Conservation (phyloP, 2,113 vertebrate species). For the Barbus barbus region DNA sequence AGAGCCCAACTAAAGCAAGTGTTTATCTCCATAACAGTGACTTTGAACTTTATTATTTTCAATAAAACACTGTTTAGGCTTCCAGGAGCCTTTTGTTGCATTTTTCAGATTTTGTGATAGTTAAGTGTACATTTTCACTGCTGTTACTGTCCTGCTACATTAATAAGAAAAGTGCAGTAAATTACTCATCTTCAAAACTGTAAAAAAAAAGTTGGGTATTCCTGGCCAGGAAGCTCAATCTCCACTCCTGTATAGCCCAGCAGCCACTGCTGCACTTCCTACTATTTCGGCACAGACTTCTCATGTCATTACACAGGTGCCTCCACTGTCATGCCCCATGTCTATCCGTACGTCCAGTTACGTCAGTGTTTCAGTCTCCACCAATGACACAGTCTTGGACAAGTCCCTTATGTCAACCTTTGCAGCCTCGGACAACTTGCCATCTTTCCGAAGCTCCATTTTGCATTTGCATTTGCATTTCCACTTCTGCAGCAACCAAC, state of each 20-base stretch:
- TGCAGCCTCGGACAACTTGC: neutral
- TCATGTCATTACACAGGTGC: neutral
- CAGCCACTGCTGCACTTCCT: neutral
- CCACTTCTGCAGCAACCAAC: too few relatives aligned
- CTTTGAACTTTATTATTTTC: too few relatives aligned
- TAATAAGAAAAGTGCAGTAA: conserved; percentile 5
- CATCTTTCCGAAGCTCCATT: neutral
- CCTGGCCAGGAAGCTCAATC: conserved; percentile 6
- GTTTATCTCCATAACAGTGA: too few relatives aligned
- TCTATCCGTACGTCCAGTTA: neutral
- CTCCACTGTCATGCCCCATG: neutral
- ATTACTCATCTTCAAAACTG: neutral
- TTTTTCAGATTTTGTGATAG: neutral
- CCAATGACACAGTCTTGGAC: neutral
- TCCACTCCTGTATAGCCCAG: neutral
- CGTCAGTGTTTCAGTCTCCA: neutral
- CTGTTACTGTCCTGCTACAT: neutral
- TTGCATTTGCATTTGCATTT: too few relatives aligned
- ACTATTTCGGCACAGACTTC: neutral
- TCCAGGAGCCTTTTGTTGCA: too few relatives aligned
- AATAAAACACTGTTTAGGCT: too few relatives aligned
- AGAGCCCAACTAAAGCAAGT: too few relatives aligned
- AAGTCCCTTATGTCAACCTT: neutral
- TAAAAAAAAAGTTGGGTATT: neutral
- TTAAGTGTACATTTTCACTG: neutral